Conservation (phyloP, 2,113 vertebrate species). For the Probosciger aterrimus region DNA sequence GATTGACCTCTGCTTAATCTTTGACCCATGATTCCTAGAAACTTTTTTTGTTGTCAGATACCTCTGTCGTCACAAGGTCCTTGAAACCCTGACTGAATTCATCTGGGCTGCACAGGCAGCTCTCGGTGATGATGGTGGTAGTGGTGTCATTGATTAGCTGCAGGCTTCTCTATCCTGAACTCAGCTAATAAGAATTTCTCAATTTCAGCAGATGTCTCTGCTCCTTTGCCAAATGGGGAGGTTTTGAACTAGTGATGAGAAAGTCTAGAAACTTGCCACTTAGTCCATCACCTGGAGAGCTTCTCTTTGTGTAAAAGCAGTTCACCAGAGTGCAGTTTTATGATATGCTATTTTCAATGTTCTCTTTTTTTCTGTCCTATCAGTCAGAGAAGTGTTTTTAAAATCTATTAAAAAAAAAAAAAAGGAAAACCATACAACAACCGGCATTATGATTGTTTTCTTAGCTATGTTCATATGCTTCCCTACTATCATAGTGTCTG, state of each 20-base stretch:
- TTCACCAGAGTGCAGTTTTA: background rate
- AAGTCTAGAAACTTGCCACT: slow-evolving; percentile 55
- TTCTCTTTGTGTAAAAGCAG: background rate
- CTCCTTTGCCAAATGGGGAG: slow-evolving; percentile 42
- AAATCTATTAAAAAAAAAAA: background rate
- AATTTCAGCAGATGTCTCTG: slow-evolving; percentile 52
- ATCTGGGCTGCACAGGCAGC: slow-evolving; percentile 26
- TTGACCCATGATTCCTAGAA: background rate
- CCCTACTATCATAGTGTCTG: background rate
- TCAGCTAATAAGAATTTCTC: slow-evolving; percentile 68
- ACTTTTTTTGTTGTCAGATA: background rate
- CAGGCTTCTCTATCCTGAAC: slow-evolving; percentile 58
- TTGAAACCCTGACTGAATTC: slow-evolving; percentile 13
- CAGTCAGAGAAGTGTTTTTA: background rate
- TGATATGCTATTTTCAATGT: background rate
- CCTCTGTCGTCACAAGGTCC: background rate
- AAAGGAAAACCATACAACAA: background rate
- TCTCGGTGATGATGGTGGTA: slow-evolving; percentile 44
- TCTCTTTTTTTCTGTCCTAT: background rate
- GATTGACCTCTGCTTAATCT: slow-evolving; percentile 1
- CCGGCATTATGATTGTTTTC: background rate
- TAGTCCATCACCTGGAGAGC: slow-evolving; percentile 11
- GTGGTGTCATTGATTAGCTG: slow-evolving; percentile 62
- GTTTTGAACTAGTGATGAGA: slow-evolving; percentile 22
- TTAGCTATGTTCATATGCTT: background rate